phyloP scores from a whole-genome alignment of 2,113 vertebrate genomes.

The Tetrax tetrax region DNA sequence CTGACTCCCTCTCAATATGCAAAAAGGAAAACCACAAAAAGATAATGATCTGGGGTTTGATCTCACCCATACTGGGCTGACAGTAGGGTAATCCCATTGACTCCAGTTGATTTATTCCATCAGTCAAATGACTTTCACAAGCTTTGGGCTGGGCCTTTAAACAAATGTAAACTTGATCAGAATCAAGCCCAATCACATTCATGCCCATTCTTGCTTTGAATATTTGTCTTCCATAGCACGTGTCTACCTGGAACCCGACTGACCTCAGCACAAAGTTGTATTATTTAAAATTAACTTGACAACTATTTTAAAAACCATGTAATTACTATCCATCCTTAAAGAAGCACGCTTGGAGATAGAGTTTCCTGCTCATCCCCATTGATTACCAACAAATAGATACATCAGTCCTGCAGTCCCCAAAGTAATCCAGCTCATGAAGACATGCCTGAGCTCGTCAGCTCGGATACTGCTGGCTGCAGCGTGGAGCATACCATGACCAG shows the following conservation, averaged over 20 bases:
- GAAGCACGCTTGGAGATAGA: neutral
- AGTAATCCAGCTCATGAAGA: accelerated
- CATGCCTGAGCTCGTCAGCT: neutral
- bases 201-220: slow-evolving; percentile 57
- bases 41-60: slow-evolving; percentile 50
- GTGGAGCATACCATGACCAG: neutral
- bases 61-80: neutral
- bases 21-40: slow-evolving; percentile 48
- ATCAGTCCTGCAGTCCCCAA: neutral
- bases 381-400: neutral
- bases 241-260: neutral
- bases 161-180: slow-evolving; percentile 62
- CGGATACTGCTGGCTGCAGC: neutral
- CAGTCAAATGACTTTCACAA: slow-evolving; percentile 27
- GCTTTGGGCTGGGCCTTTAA: slow-evolving; percentile 39
- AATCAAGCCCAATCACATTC: slow-evolving; percentile 38
- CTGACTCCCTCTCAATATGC: neutral
- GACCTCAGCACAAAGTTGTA: neutral
- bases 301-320: neutral
- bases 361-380: neutral
- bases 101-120: slow-evolving; percentile 9
- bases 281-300: neutral
- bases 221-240: neutral
- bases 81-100: slow-evolving; percentile 19
- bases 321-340: neutral